These are phyloP conservation scores for Dicaeum eximium DNA, from an alignment of 2,113 vertebrate genomes.

Conservation along the genomic window DNA sequence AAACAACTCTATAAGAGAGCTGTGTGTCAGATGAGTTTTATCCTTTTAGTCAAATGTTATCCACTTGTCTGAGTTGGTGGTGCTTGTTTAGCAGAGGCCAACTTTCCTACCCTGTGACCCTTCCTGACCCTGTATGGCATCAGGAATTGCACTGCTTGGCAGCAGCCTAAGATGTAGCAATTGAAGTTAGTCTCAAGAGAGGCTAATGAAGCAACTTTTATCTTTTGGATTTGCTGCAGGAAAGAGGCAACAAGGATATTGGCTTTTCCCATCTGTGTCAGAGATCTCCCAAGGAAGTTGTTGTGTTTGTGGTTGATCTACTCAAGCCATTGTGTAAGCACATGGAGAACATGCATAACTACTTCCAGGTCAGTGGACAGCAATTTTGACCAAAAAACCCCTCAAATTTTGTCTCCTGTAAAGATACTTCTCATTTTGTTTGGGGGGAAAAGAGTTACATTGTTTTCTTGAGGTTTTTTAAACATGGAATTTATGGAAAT, in stretches of 20 bases:
- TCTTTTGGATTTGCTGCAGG: conserved; percentile 70
- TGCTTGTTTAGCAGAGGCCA: not conserved
- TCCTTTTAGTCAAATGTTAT: not conserved
- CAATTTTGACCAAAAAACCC: not conserved
- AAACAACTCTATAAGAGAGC: not conserved
- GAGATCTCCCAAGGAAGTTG: conserved; percentile 80
- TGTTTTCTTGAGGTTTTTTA: not conserved
- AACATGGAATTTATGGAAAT: not conserved
- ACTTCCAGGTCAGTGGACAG: conserved; percentile 84
- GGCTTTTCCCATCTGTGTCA: conserved; percentile 92
- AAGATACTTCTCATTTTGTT: not conserved
- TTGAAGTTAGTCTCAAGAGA: not conserved
- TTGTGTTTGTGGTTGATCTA: conserved; percentile 72
- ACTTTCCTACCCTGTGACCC: not conserved
- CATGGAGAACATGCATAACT: conserved; percentile 94
- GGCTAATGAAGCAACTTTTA: not conserved
- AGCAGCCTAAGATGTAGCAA: not conserved
- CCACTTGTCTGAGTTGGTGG: not conserved
- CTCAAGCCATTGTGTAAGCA: conserved; percentile 88
- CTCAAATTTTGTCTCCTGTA: not conserved
- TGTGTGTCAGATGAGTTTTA: not conserved
- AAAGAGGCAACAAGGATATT: conserved; percentile 73
- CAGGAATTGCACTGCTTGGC: not conserved
- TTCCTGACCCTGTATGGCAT: not conserved
- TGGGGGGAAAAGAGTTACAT: not conserved